Evolutionary conservation across 2,797 vertebrate species (phyloP).

Genomic region (Macropus fuliginosus): DNA sequence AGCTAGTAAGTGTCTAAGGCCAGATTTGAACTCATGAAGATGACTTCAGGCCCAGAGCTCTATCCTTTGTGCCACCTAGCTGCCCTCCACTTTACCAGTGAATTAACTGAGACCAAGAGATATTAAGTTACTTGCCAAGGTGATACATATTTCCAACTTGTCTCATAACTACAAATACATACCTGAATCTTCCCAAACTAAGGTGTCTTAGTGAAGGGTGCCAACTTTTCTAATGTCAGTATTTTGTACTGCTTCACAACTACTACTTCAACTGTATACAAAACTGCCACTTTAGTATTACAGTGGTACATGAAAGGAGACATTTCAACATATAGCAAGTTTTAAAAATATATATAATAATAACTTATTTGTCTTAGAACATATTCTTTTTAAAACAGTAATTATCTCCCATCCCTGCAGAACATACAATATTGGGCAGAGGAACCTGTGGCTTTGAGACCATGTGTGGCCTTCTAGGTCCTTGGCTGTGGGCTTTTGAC

Average conservation of each 20-base stretch:
- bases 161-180: no score
- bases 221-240: no score
- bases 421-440: neutral
- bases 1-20: neutral
- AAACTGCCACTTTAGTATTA: no score
- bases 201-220: no score
- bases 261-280: no score
- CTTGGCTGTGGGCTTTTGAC: no score
- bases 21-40: neutral
- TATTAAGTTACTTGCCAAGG: neutral
- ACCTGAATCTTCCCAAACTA: no score
- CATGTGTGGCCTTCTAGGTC: no score
- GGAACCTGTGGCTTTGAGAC: no score
- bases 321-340: no score
- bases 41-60: neutral
- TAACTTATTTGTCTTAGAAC: conserved; percentile 41
- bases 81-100: neutral
- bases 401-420: conserved; percentile 58
- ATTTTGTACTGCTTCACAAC: no score
- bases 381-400: conserved; percentile 45
- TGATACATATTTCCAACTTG: neutral
- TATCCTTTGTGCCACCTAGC: neutral
- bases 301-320: no score
- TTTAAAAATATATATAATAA: conserved; percentile 11
- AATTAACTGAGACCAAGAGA: neutral